Conservation (phyloP, 1,140 invertebrate species). For the Pararge aegeria region DNA sequence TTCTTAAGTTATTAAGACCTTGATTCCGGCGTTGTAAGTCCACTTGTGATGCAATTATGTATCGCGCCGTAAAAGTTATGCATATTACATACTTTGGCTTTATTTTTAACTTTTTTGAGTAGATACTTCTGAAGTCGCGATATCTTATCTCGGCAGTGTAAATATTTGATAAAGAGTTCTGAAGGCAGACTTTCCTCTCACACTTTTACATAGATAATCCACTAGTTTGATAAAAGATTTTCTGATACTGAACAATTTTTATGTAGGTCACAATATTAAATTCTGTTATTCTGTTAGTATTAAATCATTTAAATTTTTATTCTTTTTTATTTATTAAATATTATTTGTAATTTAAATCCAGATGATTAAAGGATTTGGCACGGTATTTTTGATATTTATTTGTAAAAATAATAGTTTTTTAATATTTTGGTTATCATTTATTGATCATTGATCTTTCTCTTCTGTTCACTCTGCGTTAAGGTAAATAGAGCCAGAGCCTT, state of each 20-base stretch:
- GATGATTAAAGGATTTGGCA: too few relatives aligned
- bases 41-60: conserved; percentile 51
- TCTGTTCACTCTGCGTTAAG: too few relatives aligned
- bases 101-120: conserved; percentile 24
- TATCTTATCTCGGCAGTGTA: conserved; percentile 54
- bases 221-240: conserved; percentile 19
- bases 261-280: conserved; percentile 4
- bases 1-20: conserved; percentile 50
- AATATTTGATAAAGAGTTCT: conserved; percentile 40
- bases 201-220: conserved; percentile 38
- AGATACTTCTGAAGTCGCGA: conserved; percentile 20
- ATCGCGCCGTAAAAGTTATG: conserved; percentile 25
- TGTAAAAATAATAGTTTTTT: too few relatives aligned
- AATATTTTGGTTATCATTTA: too few relatives aligned
- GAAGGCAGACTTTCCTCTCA: conserved; percentile 36
- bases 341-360: too few relatives aligned
- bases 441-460: too few relatives aligned
- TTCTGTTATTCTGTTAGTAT: neutral
- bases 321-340: too few relatives aligned
- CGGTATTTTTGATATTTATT: too few relatives aligned
- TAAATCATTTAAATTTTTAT: too few relatives aligned
- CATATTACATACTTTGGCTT: conserved; percentile 12
- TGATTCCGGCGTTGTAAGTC: conserved; percentile 43
- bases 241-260: conserved; percentile 10
- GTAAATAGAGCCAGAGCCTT: too few relatives aligned